Evolutionary conservation across 2,113 vertebrate genomes (phyloP), one percentile per base, ranked within the genome.

Genomic region (Leiothrix lutea): DNA sequence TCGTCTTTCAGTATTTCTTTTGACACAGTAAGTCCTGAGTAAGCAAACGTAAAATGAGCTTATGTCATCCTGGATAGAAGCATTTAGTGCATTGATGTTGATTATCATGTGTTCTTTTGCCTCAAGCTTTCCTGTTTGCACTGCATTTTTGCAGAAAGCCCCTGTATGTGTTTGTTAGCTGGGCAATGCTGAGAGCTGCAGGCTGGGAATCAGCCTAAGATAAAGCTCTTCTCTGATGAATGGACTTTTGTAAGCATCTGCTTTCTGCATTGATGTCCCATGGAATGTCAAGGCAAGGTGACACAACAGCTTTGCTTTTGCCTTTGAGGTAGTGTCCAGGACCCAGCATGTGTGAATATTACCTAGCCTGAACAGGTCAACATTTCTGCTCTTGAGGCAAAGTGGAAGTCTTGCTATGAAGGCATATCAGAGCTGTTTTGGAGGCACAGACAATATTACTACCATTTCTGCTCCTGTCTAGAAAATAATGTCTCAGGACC

Each of bases 101-200:
- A 35, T 70, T 66, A 70, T 78, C 31, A 2, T 36, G 14, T 87
- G 56, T 31, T 54, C 56, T 20, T 86, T 94, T 58, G 51, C 79
- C 69, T 36, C 12, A 38, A 50, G 40, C 58, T 73, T 94, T 89
- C 56, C 60, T 24, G 25, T 58, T 90, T 42, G 60, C 51, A 3
- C 26, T 74, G 70, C 44, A 22, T 50, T 85, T 91, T 87, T 93
- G 73, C 56, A 94, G 64, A 78, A 89, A 77, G 12, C 38, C 31
- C 3, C 36, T 70, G 60, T 56, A 53, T 0, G 0, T 22, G 13
- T 60, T 67, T 72, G 13, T 61, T 77, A 86, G 26, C 58, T 84
- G 69, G 36, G n/a, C 45, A 45, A 36, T 1, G 5, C 53, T 80
- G 36, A 60, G 58, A 77, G n/a, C 54, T 91, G 77, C 45, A 31